Evolutionary conservation across 1,140 invertebrate genomes (phyloP).

Genomic region (Diabrotica undecimpunctata): DNA sequence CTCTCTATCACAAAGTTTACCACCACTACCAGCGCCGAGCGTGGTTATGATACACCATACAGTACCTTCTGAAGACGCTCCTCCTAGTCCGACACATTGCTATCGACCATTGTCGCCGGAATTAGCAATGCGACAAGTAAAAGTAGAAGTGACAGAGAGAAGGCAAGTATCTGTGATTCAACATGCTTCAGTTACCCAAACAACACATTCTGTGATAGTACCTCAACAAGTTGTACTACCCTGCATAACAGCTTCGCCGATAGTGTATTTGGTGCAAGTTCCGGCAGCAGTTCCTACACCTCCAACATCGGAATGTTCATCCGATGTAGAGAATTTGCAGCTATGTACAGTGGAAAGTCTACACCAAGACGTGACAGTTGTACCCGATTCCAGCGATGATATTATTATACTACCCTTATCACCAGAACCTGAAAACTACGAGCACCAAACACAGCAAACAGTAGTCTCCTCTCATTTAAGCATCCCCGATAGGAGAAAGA

Average conservation of each 20-base stretch:
- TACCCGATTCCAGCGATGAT: conserved; percentile 33
- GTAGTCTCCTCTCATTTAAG: conserved; percentile 34
- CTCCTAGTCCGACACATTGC: conserved; percentile 45
- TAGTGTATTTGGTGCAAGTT: conserved; percentile 44
- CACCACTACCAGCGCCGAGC: conserved; percentile 66
- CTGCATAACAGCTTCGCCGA: conserved; percentile 37
- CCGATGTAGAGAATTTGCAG: conserved; percentile 60
- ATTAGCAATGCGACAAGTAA: conserved; percentile 14
- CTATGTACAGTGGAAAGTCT: conserved; percentile 5
- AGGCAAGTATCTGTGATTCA: conserved; percentile 16
- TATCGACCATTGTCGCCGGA: conserved; percentile 50
- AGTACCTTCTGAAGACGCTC: conserved; percentile 35
- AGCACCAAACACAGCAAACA: conserved; percentile 7
- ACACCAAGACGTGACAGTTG: not conserved
- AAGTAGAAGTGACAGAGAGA: conserved; percentile 5
- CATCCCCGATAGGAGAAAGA: conserved; percentile 35
- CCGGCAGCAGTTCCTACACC: conserved; percentile 51
- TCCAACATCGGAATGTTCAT: conserved; percentile 68
- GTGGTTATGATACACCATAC: conserved; percentile 55
- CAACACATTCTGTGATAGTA: conserved; percentile 10
- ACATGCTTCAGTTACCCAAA: conserved; percentile 4
- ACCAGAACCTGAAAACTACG: conserved; percentile 40
- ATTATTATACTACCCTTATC: conserved; percentile 44
- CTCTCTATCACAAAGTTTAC: conserved; percentile 74
- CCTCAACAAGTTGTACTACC: conserved; percentile 28